Percentiles rank a stretch among this genome's conserved stretches.
Conservation (phyloP, 2,888 invertebrate species). For the Camponotus fellah region DNA sequence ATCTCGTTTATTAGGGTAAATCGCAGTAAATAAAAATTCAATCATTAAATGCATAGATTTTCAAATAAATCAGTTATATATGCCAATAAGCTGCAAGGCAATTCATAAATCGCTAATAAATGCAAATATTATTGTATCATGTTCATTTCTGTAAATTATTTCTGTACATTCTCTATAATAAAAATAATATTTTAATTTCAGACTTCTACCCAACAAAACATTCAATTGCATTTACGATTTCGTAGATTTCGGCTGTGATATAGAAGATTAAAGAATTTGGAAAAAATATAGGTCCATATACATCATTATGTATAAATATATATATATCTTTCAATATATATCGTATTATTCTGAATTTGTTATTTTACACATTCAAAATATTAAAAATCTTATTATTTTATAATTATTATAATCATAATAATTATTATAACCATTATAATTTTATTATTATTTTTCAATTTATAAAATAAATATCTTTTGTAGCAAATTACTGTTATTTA, state of each 20-base stretch:
- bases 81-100: neutral
- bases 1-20: neutral
- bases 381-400: neutral
- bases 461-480: neutral
- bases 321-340: too few species aligned
- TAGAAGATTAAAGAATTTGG: neutral
- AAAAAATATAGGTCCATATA: neutral
- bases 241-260: rapidly evolving
- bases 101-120: neutral
- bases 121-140: neutral
- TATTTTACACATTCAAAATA: neutral
- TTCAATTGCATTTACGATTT: neutral
- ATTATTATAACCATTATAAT: too few species aligned
- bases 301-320: neutral
- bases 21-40: neutral
- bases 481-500: neutral
- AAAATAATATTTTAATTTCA: conserved; percentile 7
- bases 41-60: neutral
- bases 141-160: neutral
- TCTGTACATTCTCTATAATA: neutral
- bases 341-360: neutral
- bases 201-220: neutral
- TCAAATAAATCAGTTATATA: neutral
- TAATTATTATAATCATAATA: too few species aligned
- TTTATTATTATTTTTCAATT: too few species aligned